A percentile compares a stretch with the other conserved stretches of the same genome.
Conservation (phyloP, 2,888 invertebrate species). For the Scaptomyza tumidula region DNA sequence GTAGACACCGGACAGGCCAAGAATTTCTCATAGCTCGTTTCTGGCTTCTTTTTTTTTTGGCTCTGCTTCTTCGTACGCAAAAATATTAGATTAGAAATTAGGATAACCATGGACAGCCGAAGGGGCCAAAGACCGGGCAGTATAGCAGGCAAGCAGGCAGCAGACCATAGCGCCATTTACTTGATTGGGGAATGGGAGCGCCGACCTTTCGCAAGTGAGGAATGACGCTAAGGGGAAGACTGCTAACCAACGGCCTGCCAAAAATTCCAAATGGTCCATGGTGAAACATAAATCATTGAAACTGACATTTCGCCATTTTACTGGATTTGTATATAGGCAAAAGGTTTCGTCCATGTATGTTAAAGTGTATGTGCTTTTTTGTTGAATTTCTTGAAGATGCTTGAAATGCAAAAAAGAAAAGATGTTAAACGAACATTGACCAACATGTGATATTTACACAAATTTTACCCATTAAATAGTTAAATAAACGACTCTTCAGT, state of each 20-base stretch:
- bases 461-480: conserved; percentile 7
- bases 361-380: conserved; percentile 13
- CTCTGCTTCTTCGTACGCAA: conserved; percentile 52
- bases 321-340: conserved; percentile 59
- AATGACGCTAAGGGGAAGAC: background rate
- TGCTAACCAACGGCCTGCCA: conserved; percentile 59
- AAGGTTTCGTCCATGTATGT: conserved; percentile 18
- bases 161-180: conserved; percentile 71
- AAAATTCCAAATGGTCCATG: conserved; percentile 76
- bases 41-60: conserved; percentile 11
- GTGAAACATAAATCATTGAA: conserved; percentile 83
- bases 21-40: conserved; percentile 55
- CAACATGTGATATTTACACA: conserved; percentile 20
- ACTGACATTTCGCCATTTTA: conserved; percentile 82
- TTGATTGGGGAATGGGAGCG: conserved; percentile 42
- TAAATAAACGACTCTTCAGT: conserved; percentile 13
- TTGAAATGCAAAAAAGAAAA: conserved; percentile 15
- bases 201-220: conserved; percentile 12
- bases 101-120: conserved; percentile 60
- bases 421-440: conserved; percentile 23
- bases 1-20: conserved; percentile 64
- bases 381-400: conserved; percentile 41
- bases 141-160: conserved; percentile 56
- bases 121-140: conserved; percentile 23
- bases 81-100: conserved; percentile 81